Conservation (phyloP, 1,140 invertebrate species). For the Cardiocondyla obscurior region DNA sequence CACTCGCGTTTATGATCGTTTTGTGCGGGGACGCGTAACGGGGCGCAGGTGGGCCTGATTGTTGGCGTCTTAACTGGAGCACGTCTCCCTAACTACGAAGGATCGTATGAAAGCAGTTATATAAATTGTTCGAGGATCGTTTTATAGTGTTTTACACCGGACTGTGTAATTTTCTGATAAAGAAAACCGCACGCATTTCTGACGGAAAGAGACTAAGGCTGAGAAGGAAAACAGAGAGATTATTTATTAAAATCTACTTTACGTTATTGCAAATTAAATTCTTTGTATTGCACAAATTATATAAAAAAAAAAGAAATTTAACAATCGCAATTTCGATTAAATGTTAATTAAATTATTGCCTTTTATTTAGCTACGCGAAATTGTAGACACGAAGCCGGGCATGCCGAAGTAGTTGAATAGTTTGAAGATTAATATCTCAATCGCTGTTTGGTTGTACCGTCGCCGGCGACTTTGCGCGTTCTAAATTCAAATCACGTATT, state of each 20-base stretch:
- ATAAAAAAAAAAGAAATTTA: neutral
- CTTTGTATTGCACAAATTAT: neutral
- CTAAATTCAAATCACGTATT: slow-evolving; percentile 39
- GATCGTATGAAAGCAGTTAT: slow-evolving; percentile 30
- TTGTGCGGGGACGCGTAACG: slow-evolving; percentile 51
- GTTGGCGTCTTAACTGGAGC: slow-evolving; percentile 53
- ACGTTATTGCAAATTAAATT: too few species aligned
- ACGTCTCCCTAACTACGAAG: slow-evolving; percentile 19
- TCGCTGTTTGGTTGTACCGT: neutral
- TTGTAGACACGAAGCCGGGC: neutral
- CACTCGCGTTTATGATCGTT: slow-evolving; percentile 29
- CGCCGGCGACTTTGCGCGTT: neutral
- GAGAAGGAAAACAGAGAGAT: neutral
- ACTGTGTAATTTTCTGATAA: neutral
- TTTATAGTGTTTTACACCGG: neutral
- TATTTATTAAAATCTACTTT: neutral
- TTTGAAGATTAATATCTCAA: neutral
- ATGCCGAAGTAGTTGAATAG: neutral
- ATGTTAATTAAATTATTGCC: neutral
- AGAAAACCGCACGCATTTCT: neutral
- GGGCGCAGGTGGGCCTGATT: slow-evolving; percentile 36
- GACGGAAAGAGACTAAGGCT: neutral
- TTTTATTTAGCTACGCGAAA: neutral
- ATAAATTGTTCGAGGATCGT: slow-evolving; percentile 19
- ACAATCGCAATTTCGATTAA: neutral